Evolutionary conservation across 2,888 invertebrate species (phyloP), one percentile per base, ranked within the genome.

Genomic region (Sinelater perroti): DNA sequence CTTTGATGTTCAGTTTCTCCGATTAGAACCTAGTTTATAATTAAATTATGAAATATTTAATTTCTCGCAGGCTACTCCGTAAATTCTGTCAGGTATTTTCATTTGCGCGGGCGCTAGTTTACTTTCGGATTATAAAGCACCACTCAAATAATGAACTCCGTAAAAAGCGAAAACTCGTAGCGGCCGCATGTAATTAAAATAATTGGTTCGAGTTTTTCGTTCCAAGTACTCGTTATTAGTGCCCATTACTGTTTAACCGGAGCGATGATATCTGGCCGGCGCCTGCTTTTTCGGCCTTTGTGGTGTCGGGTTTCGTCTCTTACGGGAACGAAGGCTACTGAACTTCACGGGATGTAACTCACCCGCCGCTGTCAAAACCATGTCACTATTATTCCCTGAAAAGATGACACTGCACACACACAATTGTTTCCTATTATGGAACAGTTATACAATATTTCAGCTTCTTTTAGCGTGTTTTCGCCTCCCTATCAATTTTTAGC

Each of bases 271-370:
- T 50, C 44, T 45, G n/a, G 13, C 40, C 35, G 14, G 56, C 45
- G 56, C 51, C 56, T 14, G 20, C 21, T 47, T 56, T 49, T 50
- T 56, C 24, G 35, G 28, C 18, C 42, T 51, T 36, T 51, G 46
- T 51, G 30, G 51, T 56, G 24, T 56, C 51, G 51, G 38, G 20
- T 56, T 56, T 44, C 56, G 31, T 51, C 20, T 46, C 31, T 7
- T 24, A 42, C 21, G 38, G 17, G 28, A 17, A n/a, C n/a, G 20
- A 56, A 56, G 40, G 40, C 35, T 50, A 51, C 20, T 50, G 50
- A 51, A 56, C 50, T 42, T 56, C n/a, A 38, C 20, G 38, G 20
- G 38, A 38, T 38, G 38, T 38, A 38, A 38, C 20, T n/a, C 21
- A 20, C 20, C 51, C 30, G 13, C 30, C 42, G 31, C 40, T 40